Evolutionary conservation across 2,888 invertebrate genomes (phyloP).

Genomic region (Agrochola litura): DNA sequence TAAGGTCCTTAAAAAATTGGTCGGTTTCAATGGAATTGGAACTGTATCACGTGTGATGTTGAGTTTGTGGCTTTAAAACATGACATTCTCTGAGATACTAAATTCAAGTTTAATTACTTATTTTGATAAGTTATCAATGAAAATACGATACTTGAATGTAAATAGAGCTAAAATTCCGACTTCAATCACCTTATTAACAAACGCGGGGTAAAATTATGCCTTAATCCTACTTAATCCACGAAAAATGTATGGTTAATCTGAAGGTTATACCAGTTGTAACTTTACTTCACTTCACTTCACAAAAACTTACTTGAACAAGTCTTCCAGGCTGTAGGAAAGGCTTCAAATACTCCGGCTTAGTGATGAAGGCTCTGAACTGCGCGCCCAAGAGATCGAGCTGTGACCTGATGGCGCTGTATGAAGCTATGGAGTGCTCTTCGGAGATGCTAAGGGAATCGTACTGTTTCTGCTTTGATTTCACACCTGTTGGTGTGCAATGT

Average conservation of each 20-base stretch:
- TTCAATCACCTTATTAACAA: neutral
- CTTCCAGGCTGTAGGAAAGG: conserved; percentile 99
- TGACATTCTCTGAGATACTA: neutral
- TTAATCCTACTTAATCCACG: neutral
- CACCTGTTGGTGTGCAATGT: conserved; percentile 85
- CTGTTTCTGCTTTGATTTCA: conserved; percentile 92
- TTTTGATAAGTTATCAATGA: neutral
- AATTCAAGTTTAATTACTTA: neutral
- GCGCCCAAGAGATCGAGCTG: conserved; percentile 94
- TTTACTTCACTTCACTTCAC: neutral
- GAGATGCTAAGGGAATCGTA: conserved; percentile 92
- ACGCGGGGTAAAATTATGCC: neutral
- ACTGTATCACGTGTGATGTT: neutral
- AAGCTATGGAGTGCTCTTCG: conserved; percentile 94
- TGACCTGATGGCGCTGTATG: conserved; percentile 96
- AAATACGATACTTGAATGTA: neutral
- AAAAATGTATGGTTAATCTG: neutral
- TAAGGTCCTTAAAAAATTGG: neutral
- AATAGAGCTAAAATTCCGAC: neutral
- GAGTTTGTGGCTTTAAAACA: neutral
- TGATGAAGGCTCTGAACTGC: conserved; percentile 95
- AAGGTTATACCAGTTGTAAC: neutral
- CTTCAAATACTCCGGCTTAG: conserved; percentile 96
- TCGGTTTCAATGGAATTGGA: too few species aligned
- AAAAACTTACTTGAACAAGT: conserved; percentile 93